Base-by-base conservation (phyloP, 1,140 invertebrate species). In the Drosophila jambulina region DNA sequence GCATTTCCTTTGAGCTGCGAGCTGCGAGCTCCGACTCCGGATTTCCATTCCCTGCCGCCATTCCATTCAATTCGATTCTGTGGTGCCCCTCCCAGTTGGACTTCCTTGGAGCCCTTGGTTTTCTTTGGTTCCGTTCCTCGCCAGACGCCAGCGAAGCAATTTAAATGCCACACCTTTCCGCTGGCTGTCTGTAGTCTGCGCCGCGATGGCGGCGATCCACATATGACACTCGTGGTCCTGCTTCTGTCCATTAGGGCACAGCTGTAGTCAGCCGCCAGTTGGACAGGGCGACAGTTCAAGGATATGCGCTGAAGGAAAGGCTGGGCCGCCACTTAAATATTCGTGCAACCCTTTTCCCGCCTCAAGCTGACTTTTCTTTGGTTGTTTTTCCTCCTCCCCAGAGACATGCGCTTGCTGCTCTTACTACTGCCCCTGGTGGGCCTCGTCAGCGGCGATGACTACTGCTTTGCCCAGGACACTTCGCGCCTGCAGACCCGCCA, bases 381-480 rank as follows among this genome's bases (percentile, higher is more conserved):
- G 21, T 25, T 19, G 8, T 56, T 17, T 29, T 46, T 10, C 12
- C 40, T 42, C 40, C 64, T 65, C 48, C 25, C 32, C 34, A 42
- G 40, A 88, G 75, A 67, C 48, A 92, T 92, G 91, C 82, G 71
- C 75, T 64, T 69, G 58, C 45, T 88, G 56, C 40, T 84, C 29
- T 43, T 83, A 15, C 19, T 83, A 48, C 74, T 76, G 51, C 68
- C 82, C 17, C 48, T 91, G 56, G 69, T 91, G 71, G 78, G 75
- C 27, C 25, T 78, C 17, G 40, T 38, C 46, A n/a, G 53, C 40
- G 40, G 49, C 49, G 94, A 95, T 72, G 94, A 94, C 34, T 94
- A 94, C 75, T 96, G 95, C 87, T 94, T 95, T 38, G 93, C 93
- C 38, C 92, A 90, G 23, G 94, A 95, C 62, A 92, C 93, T n/a